Percentiles rank a stretch among this genome's conserved stretches.
Conservation (phyloP, 1,140 invertebrate species). For the Heliconius congener region DNA sequence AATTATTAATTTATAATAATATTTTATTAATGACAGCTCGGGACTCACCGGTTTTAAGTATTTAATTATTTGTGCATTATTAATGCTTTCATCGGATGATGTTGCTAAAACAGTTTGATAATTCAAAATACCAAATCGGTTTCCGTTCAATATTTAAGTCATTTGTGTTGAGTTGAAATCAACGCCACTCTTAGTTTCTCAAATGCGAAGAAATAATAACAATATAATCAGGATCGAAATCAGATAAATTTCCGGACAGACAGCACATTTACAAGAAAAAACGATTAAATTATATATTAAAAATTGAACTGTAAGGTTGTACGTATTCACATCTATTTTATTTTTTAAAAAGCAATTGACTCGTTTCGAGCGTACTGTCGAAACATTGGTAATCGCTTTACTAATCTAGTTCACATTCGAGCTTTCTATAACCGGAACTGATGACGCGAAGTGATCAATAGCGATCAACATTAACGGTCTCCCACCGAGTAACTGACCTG, state of each 20-base stretch:
- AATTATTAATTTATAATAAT: background rate
- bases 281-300: background rate
- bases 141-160: too few species aligned
- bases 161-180: too few species aligned
- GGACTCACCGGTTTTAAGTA: background rate
- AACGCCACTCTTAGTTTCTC: too few species aligned
- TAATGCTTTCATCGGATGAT: background rate
- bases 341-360: slow-evolving; percentile 2
- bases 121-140: background rate
- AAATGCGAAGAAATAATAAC: too few species aligned
- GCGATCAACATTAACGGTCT: slow-evolving; percentile 40
- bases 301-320: background rate
- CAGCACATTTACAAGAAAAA: too few species aligned
- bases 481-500: slow-evolving; percentile 41
- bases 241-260: too few species aligned
- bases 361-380: slow-evolving; percentile 6
- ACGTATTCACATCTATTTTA: background rate
- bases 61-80: background rate
- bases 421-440: slow-evolving; percentile 41
- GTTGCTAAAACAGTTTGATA: background rate
- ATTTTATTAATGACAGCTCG: background rate
- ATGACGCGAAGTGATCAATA: slow-evolving; percentile 39
- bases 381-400: slow-evolving; percentile 15
- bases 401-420: slow-evolving; percentile 40
- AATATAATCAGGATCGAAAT: too few species aligned